A percentile compares a stretch with the other conserved stretches of the same genome.
These are phyloP conservation scores for Drosophila anomelani DNA, from an alignment of 2,888 invertebrate genomes.

Conservation along the genomic window DNA sequence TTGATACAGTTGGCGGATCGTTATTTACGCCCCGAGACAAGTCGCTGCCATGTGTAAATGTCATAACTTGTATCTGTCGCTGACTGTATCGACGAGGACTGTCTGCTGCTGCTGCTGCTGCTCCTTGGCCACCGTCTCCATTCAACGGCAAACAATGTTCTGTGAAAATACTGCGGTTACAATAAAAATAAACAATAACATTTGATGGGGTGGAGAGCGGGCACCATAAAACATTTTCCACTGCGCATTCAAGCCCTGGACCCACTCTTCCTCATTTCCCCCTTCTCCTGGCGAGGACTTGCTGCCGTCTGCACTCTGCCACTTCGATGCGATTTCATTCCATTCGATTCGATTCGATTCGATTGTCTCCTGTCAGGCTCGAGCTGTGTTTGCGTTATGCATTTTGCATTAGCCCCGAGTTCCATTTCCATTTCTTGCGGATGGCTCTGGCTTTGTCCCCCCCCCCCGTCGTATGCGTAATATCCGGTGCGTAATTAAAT, in stretches of 20 bases:
- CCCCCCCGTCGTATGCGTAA: constrained; percentile 23
- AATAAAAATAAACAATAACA: constrained; percentile 58
- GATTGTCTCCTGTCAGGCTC: constrained; percentile 14
- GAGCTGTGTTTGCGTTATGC: constrained; percentile 34
- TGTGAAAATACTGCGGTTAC: constrained; percentile 46
- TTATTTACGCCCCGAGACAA: constrained; percentile 31
- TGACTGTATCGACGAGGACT: constrained; percentile 16
- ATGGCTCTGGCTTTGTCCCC: neutral
- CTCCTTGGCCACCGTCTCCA: neutral
- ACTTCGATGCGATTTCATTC: neutral
- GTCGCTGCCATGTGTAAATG: constrained; percentile 29
- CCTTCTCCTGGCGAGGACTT: constrained; percentile 1
- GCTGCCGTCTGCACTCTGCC: constrained; percentile 1
- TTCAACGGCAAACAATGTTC: constrained; percentile 56
- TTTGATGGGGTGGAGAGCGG: constrained; percentile 47
- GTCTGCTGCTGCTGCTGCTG: constrained; percentile 4
- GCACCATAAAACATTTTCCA: constrained; percentile 44
- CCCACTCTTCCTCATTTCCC: neutral
- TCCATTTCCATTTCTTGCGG: constrained; percentile 16
- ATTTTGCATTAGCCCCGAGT: constrained; percentile 51
- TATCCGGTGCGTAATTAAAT: constrained; percentile 43
- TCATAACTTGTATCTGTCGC: constrained; percentile 39
- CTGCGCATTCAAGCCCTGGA: constrained; percentile 32
- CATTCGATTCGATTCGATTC: constrained; percentile 5
- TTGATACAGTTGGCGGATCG: constrained; percentile 15